Evolutionary conservation across 2,888 invertebrate genomes (phyloP), one percentile per base, ranked within the genome.

Genomic region (Seira musarum): DNA sequence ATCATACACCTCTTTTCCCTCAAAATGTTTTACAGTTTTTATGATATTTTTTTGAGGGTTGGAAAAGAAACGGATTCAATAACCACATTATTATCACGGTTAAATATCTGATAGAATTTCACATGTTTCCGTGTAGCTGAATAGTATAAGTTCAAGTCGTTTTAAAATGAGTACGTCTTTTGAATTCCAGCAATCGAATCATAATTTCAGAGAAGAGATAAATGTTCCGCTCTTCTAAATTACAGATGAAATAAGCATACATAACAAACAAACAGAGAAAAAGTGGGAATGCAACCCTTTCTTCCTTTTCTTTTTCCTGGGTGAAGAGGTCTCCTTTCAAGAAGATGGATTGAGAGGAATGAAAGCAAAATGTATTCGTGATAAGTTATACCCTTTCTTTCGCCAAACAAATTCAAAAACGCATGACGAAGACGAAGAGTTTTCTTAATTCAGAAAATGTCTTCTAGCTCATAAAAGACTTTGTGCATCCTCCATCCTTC

Each of bases 1-100:
- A 68, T 69, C 67, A 30, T 69, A 49, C 49, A 64, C 77, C 71
- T 72, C 68, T 64, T 76, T 79, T 25, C 24, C 46, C 65, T 57
- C 68, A 57, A 64, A 69, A 68, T 64, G 57, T 57, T 57, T 57
- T n/a, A 25, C 30, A 64, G 57, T 57, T 57, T 57, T 57, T 57
- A 57, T 57, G 10, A n/a, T 57, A n/a, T n/a, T 57, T 57, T 57
- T 57, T 17, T 57, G 57, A n/a, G n/a, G n/a, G 40, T 40, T 40
- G 40, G 61, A 60, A 77, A 65, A 77, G 65, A 79, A 79, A 73
- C 68, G 79, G 79, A 79, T 79, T 79, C 79, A 79, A 79, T 79
- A 79, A 79, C 79, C 79, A 72, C 73, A 73, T 57, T 73, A 79
- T 73, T 73, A 79, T 72, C 78, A 21, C 49, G 60, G 17, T n/a